Conservation (phyloP, 2,888 invertebrate species). For the Sphecodes monilicornis region DNA sequence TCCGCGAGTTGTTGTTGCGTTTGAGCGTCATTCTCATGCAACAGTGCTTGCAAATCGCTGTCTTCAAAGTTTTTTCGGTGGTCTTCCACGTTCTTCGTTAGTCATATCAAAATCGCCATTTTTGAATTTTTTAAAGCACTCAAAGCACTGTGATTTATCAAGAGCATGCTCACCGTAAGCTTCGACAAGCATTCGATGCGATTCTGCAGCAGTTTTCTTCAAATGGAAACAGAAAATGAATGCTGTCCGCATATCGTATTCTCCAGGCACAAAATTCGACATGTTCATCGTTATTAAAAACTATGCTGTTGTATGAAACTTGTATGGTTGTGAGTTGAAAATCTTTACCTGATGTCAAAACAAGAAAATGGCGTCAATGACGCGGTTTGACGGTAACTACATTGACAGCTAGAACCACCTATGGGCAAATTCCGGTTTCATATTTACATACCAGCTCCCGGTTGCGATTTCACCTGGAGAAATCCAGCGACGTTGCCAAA, state of each 20-base stretch:
- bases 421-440: no score
- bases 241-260: background rate
- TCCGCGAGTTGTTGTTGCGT: no score
- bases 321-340: no score
- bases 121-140: background rate
- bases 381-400: no score
- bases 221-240: constrained; percentile 1
- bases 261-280: background rate
- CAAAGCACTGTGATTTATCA: background rate
- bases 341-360: no score
- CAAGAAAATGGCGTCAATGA: no score
- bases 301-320: no score
- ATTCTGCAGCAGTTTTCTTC: background rate
- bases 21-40: no score
- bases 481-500: no score
- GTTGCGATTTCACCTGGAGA: no score
- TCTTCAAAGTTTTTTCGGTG: background rate
- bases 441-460: no score
- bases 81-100: background rate
- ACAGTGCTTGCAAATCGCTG: background rate
- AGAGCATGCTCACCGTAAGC: background rate
- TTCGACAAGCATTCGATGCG: background rate
- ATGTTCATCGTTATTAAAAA: background rate
- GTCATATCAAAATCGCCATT: background rate
- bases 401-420: no score